A percentile compares a stretch with the other conserved stretches of the same genome.
These are phyloP conservation scores for Neotragus pygmaeus DNA, from an alignment of 2,113 vertebrate species.

Conservation along the genomic window DNA sequence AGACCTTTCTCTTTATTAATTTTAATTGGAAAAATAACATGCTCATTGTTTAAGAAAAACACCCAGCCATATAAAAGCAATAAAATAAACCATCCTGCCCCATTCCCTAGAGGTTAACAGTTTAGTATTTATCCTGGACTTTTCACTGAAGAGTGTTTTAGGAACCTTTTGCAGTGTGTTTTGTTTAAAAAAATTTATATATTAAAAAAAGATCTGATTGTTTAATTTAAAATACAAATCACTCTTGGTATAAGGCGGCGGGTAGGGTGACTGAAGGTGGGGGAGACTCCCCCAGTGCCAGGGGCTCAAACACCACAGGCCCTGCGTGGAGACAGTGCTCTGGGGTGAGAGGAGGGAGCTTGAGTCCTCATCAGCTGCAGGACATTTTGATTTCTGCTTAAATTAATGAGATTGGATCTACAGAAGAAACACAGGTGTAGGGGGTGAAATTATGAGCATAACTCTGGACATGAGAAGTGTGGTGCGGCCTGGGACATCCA, in stretches of 20 bases:
- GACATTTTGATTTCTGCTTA: not conserved
- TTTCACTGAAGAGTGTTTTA: not conserved
- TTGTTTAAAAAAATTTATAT: too few relatives aligned
- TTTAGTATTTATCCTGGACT: not conserved
- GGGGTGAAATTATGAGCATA: not conserved
- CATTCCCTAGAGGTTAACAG: not conserved
- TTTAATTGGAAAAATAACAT: not conserved
- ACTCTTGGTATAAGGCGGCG: not conserved
- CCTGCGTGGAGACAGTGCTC: accelerated
- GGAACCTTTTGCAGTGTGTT: not conserved
- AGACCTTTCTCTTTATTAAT: not conserved
- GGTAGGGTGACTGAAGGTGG: not conserved
- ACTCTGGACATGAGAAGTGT: not conserved
- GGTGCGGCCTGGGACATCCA: not conserved
- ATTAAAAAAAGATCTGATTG: not conserved
- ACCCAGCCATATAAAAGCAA: not conserved
- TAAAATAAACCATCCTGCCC: not conserved
- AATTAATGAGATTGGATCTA: not conserved
- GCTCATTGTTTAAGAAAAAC: not conserved
- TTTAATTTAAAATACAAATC: not conserved
- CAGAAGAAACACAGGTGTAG: not conserved
- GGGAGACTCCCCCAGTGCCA: not conserved
- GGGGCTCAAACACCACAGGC: accelerated
- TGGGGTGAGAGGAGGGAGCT: not conserved
- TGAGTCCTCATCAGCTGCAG: not conserved